phyloP scores from a whole-genome alignment of 2,113 vertebrate genomes.

The Hylia prasina region DNA sequence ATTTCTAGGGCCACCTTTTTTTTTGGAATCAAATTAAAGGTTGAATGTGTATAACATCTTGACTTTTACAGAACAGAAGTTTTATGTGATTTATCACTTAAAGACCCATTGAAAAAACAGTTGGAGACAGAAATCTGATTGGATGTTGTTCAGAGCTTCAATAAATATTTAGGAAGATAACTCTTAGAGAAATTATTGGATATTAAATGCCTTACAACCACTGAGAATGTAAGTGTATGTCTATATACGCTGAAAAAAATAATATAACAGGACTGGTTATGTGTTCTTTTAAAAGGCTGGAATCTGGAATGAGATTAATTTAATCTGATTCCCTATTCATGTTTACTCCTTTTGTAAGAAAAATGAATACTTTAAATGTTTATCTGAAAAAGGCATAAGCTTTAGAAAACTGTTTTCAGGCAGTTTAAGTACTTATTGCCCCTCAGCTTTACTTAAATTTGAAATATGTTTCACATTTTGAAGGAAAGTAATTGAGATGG shows the following conservation, averaged over 20 bases:
- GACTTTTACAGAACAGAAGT: background rate
- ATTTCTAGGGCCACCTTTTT: background rate
- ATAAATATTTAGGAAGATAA: background rate
- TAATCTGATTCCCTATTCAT: background rate
- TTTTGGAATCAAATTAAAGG: background rate
- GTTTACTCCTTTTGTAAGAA: background rate
- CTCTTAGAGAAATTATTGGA: background rate
- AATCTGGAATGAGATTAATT: background rate
- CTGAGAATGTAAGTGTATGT: background rate
- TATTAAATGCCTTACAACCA: background rate
- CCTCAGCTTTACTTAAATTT: background rate
- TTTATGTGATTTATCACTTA: background rate
- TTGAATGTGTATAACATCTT: background rate
- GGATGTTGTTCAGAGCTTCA: background rate
- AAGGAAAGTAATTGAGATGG: background rate
- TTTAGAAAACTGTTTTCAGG: background rate
- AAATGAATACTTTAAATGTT: background rate
- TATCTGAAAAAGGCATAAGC: background rate
- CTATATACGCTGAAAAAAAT: background rate
- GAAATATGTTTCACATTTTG: background rate
- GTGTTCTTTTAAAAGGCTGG: background rate
- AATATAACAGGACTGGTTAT: background rate
- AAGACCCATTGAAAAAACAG: background rate
- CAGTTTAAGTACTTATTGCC: background rate
- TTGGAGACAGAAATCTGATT: slow-evolving; percentile 1